Evolutionary conservation across 2,888 invertebrate species (phyloP).

Genomic region (Coelinius sp.): DNA sequence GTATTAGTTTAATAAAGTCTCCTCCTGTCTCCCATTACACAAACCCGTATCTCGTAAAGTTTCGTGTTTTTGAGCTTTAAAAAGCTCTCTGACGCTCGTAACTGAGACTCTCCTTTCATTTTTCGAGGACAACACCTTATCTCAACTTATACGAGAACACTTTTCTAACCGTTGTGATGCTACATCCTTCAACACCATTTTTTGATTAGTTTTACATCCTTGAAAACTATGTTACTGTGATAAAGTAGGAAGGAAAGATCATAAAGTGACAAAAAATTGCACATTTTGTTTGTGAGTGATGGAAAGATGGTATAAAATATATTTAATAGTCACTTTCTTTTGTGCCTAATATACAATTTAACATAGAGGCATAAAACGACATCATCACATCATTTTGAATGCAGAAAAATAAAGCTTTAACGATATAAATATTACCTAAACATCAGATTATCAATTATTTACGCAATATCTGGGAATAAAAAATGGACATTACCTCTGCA

Average conservation of each 20-base stretch:
- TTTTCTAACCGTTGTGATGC: neutral
- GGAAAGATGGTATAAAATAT: neutral
- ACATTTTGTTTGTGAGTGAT: neutral
- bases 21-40: neutral
- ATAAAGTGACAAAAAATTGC: conserved; percentile 2
- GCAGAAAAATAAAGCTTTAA: no score
- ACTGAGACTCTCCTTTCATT: neutral
- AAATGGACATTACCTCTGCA: no score
- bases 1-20: conserved; percentile 16
- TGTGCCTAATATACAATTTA: neutral
- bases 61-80: conserved; percentile 27
- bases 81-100: conserved; percentile 14
- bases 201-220: neutral
- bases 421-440: no score
- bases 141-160: conserved; percentile 6
- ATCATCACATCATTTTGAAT: no score
- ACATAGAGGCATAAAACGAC: neutral
- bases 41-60: conserved; percentile 14
- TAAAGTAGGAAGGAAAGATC: neutral
- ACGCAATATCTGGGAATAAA: no score
- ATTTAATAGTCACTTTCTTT: neutral
- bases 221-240: neutral
- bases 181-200: neutral
- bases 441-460: no score
- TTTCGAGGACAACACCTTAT: conserved; percentile 23